Conservation (phyloP, 2,113 vertebrate species). For the Vulpes vulpes region DNA sequence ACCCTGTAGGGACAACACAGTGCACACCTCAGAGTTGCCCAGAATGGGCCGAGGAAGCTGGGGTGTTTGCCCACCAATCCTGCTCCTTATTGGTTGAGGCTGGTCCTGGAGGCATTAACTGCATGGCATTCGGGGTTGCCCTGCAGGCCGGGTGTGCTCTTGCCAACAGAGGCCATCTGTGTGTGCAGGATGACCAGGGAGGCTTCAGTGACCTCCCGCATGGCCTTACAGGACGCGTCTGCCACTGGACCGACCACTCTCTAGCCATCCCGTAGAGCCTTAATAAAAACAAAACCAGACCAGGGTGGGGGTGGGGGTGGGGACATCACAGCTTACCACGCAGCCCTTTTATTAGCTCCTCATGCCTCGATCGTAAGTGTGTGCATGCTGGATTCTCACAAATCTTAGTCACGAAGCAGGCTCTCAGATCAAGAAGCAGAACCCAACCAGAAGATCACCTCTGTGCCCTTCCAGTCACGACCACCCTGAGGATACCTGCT, state of each 20-base stretch:
- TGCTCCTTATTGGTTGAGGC: background rate
- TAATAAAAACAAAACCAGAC: background rate
- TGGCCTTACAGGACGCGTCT: fast-evolving
- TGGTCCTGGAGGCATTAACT: too few species aligned
- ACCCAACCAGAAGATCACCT: fast-evolving
- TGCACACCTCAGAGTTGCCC: background rate
- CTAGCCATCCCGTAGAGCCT: background rate
- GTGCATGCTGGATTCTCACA: background rate
- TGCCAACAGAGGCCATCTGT: background rate
- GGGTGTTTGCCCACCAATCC: background rate
- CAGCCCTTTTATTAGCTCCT: background rate
- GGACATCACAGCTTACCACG: fast-evolving
- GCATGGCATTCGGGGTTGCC: background rate
- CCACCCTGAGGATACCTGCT: fast-evolving
- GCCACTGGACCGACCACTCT: background rate
- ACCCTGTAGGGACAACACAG: fast-evolving
- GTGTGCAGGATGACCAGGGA: background rate
- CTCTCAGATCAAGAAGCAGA: background rate
- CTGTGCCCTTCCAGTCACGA: background rate
- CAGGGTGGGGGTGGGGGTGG: background rate
- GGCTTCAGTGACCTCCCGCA: too few species aligned
- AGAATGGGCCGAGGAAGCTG: background rate
- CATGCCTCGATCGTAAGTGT: fast-evolving
- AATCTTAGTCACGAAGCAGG: background rate
- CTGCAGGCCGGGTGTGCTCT: background rate